Base-by-base conservation (phyloP, 1,140 invertebrate species). In the Leucophenga varia region DNA sequence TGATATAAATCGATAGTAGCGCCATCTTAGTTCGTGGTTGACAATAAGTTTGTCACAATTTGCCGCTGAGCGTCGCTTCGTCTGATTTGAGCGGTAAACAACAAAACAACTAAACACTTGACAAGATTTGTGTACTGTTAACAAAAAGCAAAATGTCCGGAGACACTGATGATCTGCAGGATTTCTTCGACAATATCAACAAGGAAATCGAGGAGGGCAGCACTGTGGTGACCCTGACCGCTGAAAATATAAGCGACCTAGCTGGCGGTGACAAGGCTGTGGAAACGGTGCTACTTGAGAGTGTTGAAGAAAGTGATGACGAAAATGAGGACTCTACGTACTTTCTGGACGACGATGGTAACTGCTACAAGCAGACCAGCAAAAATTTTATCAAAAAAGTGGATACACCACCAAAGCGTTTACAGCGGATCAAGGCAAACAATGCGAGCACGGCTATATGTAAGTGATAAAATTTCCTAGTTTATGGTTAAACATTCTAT, bases 161-260 rank as follows among this genome's bases (percentile, higher is more conserved):
- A 0, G 55, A 54, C 8, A 20, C 37, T 1, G 57, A 59, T 21
- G 47, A 76, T 53, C n/a, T 52, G 52, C 89, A 92, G 59, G 87
- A 87, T 43, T 92, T 92, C 60, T 76, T 93, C 32, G 88, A 86
- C 43, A 88, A 87, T 3, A 91, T 92, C 64, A 89, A 93, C 60
- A 91, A 91, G 64, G 89, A 92, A 75, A 91, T 92, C 39, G 84
- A 85, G 52, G 81, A 81, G 32, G 49, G 54, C 2, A 20, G 14
- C 10, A 43, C 18, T 32, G 20, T 38, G 19, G 30, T 19, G 19
- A 25, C 20, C 13, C 7, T 37, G 9, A 76, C 77, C 30, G 74
- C 76, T 71, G 76, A 75, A 69, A 78, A 79, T 46, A 77, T 78
- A 54, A 78, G 76, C 16, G 67, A 78, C 3, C 78, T 1, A 7